A percentile compares a stretch with the other conserved stretches of the same genome.
phyloP scores from a whole-genome alignment of 2,888 invertebrate genomes.

The Laothoe populi region DNA sequence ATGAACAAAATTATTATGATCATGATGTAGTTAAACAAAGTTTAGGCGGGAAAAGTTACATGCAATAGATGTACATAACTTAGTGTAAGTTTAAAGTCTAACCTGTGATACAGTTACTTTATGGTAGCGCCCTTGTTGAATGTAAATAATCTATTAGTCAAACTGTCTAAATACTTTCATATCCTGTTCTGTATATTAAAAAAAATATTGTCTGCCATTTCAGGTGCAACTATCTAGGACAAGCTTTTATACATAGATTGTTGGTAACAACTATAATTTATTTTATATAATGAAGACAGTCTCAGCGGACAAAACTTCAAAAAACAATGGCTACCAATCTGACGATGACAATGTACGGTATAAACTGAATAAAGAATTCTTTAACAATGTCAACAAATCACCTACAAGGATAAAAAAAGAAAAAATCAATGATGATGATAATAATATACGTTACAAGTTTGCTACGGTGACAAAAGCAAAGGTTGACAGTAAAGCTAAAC shows the following conservation, averaged over 20 bases:
- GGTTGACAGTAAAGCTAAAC: slow-evolving; percentile 61
- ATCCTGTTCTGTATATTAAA: background rate
- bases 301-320: slow-evolving; percentile 48
- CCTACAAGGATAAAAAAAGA: slow-evolving; percentile 48
- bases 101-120: background rate
- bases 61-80: slow-evolving; percentile 7
- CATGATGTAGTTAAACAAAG: slow-evolving; percentile 5
- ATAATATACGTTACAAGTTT: slow-evolving; percentile 69
- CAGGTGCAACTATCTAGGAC: slow-evolving; percentile 23
- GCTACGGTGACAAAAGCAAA: slow-evolving; percentile 60
- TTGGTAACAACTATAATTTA: background rate
- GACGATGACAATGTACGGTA: slow-evolving; percentile 76
- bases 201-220: background rate
- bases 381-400: slow-evolving; percentile 53
- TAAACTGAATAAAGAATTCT: slow-evolving; percentile 67
- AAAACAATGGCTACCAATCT: slow-evolving; percentile 67
- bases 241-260: slow-evolving; percentile 18
- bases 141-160: background rate
- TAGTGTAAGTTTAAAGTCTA: background rate
- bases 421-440: slow-evolving; percentile 58
- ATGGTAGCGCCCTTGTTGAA: background rate
- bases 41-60: slow-evolving; percentile 67
- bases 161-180: background rate
- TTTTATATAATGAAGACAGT: slow-evolving; percentile 57
- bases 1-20: too few species aligned